These are phyloP conservation scores for Eulemur mongoz DNA, from an alignment of 2,797 vertebrate species.

Conservation along the genomic window DNA sequence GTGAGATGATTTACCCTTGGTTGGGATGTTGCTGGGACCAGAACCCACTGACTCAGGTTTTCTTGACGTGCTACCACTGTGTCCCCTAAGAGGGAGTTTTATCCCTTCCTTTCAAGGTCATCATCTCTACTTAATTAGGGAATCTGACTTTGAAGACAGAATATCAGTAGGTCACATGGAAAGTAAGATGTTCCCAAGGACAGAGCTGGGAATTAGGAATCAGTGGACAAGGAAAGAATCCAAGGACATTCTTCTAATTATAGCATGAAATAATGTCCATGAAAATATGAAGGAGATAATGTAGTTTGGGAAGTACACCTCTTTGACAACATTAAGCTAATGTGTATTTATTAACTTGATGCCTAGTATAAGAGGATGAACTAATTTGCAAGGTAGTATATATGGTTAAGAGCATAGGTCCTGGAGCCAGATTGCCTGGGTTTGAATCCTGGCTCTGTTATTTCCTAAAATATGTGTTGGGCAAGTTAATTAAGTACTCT, in stretches of 20 bases:
- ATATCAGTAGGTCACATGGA: background rate
- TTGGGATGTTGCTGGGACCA: background rate
- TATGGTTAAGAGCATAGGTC: background rate
- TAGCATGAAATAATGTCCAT: background rate
- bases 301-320: background rate
- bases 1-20: background rate
- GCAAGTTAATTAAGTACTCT: background rate
- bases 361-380: background rate
- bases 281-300: background rate
- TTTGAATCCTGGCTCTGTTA: conserved; percentile 5
- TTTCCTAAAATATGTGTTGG: background rate
- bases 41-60: background rate
- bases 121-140: background rate
- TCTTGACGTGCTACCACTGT: background rate
- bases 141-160: background rate
- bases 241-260: background rate
- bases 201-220: background rate
- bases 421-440: background rate
- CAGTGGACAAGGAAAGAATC: background rate
- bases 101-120: background rate
- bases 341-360: background rate
- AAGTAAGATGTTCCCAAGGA: background rate
- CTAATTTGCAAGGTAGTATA: background rate
- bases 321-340: background rate
- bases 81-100: background rate